Evolutionary conservation across 2,797 vertebrate species (phyloP), one percentile per base, ranked within the genome.

Genomic region (Crax fasciolata): DNA sequence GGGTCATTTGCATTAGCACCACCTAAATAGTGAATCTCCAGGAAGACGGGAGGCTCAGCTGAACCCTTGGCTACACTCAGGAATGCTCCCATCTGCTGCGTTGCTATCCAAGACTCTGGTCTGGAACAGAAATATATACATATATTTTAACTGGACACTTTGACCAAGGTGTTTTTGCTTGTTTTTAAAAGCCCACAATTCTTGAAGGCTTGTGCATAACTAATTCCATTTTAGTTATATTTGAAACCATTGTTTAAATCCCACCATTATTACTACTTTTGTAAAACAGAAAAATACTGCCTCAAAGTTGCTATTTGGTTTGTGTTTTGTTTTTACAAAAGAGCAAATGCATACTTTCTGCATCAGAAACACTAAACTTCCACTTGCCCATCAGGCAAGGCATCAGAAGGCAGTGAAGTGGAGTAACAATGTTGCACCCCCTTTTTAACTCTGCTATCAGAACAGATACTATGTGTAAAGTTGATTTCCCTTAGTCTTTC

Each of bases 31-130:
- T 99, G 99, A 35, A 99, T 93, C 97, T 99, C 99, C 96, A 99
- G 94, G 96, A 99, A 99, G 92, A 99, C 94, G 9, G 99, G 99
- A 27, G 99, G 98, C 95, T 99, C 99, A 10, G 99, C 98, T 0
- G 99, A 99, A 46, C 99, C 99, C 98, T 98, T 99, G 19, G 99
- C 98, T 49, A 99, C 99, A 49, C 99, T 99, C 58, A 99, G 97
- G 97, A 99, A 99, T 0, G 99, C 99, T 84, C 99, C 99, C 99
- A 99, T 99, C 83, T 98, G 96, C 73, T 99, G 98, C 44, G 98
- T 97, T 94, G 99, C 98, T 74, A 99, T 99, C 99, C 99, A 99
- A 51, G 97, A 97, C 92, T 98, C 98, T 0, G 98, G 95, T 95
- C 99, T 99, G 81, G 3, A 84, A 89, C 1, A 96, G 48, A 89